phyloP scores from a whole-genome alignment of 2,113 vertebrate genomes.

The Pseudopipra pipra region DNA sequence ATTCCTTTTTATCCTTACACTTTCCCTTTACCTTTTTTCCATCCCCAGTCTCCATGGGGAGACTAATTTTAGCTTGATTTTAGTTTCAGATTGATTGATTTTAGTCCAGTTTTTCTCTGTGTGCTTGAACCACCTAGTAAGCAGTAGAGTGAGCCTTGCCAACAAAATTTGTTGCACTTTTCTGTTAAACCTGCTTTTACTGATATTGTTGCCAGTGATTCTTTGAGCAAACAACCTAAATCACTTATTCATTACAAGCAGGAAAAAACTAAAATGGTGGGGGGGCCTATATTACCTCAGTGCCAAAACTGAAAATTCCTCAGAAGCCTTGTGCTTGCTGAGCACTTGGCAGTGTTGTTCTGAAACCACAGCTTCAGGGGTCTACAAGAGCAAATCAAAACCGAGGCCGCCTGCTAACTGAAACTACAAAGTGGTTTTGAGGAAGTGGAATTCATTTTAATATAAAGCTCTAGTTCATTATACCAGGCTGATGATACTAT shows the following conservation, averaged over 20 bases:
- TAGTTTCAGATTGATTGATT: neutral
- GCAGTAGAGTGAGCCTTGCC: neutral
- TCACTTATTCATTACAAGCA: neutral
- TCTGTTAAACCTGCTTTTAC: neutral
- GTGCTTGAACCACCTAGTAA: neutral
- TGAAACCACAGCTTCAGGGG: neutral
- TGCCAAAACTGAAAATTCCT: neutral
- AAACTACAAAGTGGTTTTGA: neutral
- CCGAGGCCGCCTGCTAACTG: neutral
- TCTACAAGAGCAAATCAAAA: neutral
- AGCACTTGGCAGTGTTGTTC: neutral
- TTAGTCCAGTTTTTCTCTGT: rapidly evolving
- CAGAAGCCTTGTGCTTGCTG: neutral
- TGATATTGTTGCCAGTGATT: neutral
- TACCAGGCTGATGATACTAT: neutral
- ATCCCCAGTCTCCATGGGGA: neutral
- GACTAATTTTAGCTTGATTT: neutral
- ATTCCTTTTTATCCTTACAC: neutral
- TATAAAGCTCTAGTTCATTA: neutral
- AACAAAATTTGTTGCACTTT: neutral
- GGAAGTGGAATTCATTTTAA: neutral
- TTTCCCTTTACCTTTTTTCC: neutral
- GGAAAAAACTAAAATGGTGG: neutral
- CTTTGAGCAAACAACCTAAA: neutral
- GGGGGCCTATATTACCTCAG: neutral